Conservation (phyloP, 2,113 vertebrate species). For the Ptilorrhoa leucosticta region DNA sequence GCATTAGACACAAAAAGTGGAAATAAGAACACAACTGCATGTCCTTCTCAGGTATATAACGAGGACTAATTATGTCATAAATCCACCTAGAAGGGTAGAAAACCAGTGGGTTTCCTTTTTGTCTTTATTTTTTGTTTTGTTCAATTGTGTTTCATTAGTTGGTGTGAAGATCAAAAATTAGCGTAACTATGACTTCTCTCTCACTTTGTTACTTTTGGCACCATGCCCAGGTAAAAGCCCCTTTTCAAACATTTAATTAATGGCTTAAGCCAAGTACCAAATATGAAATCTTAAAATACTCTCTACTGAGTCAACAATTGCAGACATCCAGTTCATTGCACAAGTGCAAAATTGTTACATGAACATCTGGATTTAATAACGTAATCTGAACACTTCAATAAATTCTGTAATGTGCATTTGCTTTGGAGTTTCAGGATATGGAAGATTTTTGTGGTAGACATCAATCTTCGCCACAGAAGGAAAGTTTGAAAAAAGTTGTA, state of each 20-base stretch:
- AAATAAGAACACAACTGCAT: neutral
- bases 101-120: neutral
- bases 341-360: constrained; percentile 12
- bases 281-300: constrained; percentile 26
- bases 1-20: neutral
- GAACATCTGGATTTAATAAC: constrained; percentile 54
- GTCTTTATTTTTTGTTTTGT: neutral
- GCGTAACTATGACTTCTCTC: neutral
- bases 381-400: constrained; percentile 27
- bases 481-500: neutral
- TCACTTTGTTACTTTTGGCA: neutral
- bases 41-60: neutral
- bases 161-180: neutral
- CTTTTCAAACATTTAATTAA: constrained; percentile 42
- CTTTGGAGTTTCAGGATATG: constrained; percentile 27
- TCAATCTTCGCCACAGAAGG: neutral
- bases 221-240: constrained; percentile 1
- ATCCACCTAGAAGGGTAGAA: neutral
- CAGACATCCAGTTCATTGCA: neutral
- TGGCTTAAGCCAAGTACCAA: constrained; percentile 11
- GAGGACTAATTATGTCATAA: neutral
- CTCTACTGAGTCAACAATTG: constrained; percentile 4
- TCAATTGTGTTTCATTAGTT: neutral
- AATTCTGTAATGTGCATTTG: constrained; percentile 11
- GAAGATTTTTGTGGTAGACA: constrained; percentile 25